Evolutionary conservation across 1,140 invertebrate species (phyloP).

Genomic region (Lepidurus apus): DNA sequence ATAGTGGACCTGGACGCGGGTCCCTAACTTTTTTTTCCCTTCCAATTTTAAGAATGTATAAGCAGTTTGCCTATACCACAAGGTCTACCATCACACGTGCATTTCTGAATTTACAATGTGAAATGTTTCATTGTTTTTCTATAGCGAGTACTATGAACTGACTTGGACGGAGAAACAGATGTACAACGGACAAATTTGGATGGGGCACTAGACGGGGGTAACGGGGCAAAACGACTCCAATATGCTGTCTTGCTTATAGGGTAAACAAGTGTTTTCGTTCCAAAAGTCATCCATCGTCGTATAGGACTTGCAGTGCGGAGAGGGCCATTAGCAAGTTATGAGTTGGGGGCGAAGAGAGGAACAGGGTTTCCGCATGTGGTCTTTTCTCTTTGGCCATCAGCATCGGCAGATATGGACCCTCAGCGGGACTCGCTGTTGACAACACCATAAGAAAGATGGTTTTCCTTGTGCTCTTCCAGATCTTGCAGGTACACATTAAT

Average conservation of each 20-base stretch:
- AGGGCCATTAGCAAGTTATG: conserved; percentile 19
- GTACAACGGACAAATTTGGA: conserved; percentile 3
- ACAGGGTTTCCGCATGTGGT: neutral
- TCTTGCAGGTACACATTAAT: too few relatives aligned
- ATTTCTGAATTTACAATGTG: neutral
- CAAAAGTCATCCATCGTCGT: conserved; percentile 14
- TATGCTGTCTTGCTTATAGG: neutral
- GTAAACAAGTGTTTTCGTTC: conserved; percentile 9
- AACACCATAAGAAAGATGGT: neutral
- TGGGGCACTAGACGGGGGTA: neutral
- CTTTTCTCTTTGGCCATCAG: neutral
- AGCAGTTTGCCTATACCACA: conserved; percentile 3
- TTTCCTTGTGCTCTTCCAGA: too few relatives aligned
- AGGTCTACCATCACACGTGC: neutral
- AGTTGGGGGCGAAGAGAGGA: neutral
- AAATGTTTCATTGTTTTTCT: neutral
- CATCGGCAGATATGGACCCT: neutral
- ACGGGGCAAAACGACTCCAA: neutral
- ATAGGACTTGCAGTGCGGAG: neutral
- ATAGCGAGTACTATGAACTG: neutral
- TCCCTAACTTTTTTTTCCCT: neutral
- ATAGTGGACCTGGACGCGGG: conserved; percentile 10
- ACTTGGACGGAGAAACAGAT: neutral
- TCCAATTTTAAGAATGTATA: conserved; percentile 19
- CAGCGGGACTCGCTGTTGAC: neutral